Conservation (phyloP, 2,113 vertebrate genomes). For the Dromiciops gliroides region DNA sequence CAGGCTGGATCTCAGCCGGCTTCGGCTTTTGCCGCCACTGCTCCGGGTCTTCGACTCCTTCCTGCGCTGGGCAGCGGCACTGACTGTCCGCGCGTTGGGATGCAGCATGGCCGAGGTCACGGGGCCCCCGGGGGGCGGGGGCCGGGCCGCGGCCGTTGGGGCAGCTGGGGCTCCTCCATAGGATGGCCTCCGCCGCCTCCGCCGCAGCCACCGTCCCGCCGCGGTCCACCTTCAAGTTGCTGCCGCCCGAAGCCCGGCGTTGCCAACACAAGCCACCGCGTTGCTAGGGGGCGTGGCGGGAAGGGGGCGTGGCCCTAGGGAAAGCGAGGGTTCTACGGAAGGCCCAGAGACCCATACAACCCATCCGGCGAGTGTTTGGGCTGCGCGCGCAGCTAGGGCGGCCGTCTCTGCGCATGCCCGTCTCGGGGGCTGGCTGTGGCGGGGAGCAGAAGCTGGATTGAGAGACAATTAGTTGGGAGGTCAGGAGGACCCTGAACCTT, state of each 20-base stretch:
- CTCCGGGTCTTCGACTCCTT: background rate
- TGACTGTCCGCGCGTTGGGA: accelerated
- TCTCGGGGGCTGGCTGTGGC: background rate
- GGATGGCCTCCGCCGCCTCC: accelerated
- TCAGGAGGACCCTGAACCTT: too few relatives aligned
- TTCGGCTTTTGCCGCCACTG: background rate
- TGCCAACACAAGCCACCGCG: conserved; percentile 62
- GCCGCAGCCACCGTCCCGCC: accelerated
- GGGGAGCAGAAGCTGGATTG: too few relatives aligned
- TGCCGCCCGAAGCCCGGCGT: accelerated
- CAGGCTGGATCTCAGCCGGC: background rate
- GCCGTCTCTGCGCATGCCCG: background rate
- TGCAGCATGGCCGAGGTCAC: background rate
- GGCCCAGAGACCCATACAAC: conserved; percentile 19
- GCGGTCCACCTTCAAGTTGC: accelerated
- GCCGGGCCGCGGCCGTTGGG: background rate
- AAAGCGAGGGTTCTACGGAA: conserved; percentile 42
- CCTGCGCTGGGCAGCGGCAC: background rate
- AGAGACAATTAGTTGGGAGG: too few relatives aligned
- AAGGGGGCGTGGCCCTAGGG: accelerated
- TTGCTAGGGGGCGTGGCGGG: conserved; percentile 76
- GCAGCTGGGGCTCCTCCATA: too few relatives aligned
- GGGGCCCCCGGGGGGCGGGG: background rate
- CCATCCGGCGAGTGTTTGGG: accelerated
- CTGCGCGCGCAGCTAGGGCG: background rate